These are phyloP conservation scores for Luperina nickerlii DNA, from an alignment of 2,888 invertebrate genomes.

Conservation along the genomic window DNA sequence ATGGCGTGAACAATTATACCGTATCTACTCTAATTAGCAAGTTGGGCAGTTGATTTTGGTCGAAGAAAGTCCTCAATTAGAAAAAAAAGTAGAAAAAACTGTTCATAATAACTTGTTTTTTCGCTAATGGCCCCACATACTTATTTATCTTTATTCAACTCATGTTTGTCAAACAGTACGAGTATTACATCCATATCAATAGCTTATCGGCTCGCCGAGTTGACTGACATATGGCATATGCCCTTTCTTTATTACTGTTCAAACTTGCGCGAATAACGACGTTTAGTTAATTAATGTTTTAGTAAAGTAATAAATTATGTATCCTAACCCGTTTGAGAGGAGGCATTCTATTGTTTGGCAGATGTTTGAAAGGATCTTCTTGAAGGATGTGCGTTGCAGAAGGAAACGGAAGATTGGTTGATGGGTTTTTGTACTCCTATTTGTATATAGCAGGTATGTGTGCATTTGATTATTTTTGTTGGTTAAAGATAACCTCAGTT, in stretches of 20 bases:
- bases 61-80: background rate
- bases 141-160: slow-evolving; percentile 40
- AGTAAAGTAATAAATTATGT: slow-evolving; percentile 80
- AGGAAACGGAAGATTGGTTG: slow-evolving; percentile 58
- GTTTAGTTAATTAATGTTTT: slow-evolving; percentile 44
- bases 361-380: slow-evolving; percentile 88
- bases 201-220: slow-evolving; percentile 54
- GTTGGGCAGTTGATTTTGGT: background rate
- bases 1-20: background rate
- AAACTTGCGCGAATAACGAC: slow-evolving; percentile 37
- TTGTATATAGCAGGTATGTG: slow-evolving; percentile 52
- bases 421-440: slow-evolving; percentile 28
- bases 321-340: slow-evolving; percentile 91
- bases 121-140: background rate
- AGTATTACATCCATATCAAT: slow-evolving; percentile 38
- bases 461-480: background rate
- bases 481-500: slow-evolving; percentile 14
- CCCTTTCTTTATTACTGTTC: slow-evolving; percentile 44
- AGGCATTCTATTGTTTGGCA: slow-evolving; percentile 91
- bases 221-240: slow-evolving; percentile 63
- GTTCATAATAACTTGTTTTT: background rate
- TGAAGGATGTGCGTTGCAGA: slow-evolving; percentile 52
- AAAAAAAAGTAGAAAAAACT: background rate
- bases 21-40: background rate
- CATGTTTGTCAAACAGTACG: slow-evolving; percentile 22